phyloP scores from a whole-genome alignment of 2,113 vertebrate genomes.

The Echinops telfairi region DNA sequence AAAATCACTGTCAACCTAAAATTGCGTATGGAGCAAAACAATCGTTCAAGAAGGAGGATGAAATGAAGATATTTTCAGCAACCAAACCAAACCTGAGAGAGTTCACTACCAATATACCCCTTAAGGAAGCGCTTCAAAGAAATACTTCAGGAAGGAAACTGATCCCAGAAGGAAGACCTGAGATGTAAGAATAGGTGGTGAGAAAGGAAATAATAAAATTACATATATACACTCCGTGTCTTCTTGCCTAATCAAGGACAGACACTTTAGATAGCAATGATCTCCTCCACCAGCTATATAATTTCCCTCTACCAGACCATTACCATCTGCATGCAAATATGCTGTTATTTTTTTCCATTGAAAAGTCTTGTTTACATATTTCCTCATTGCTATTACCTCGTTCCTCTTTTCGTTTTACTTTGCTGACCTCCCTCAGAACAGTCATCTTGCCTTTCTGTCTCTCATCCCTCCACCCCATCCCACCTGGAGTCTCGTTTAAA shows the following conservation, averaged over 20 bases:
- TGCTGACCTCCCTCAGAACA: not conserved
- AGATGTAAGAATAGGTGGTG: no score
- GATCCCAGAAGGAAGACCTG: not conserved
- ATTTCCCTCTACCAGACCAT: not conserved
- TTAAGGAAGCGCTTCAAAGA: not conserved
- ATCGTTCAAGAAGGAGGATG: not conserved
- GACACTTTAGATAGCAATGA: not conserved
- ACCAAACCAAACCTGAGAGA: not conserved
- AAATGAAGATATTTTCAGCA: constrained; percentile 58
- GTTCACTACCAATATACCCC: not conserved
- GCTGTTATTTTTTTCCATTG: not conserved
- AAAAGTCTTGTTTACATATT: not conserved
- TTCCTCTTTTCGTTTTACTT: not conserved
- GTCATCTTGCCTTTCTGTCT: no score
- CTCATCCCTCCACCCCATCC: not conserved
- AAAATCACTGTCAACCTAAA: constrained; percentile 1
- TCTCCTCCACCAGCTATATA: not conserved
- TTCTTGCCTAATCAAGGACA: not conserved
- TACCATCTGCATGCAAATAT: not conserved
- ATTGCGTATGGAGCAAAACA: not conserved
- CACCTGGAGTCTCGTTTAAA: not conserved
- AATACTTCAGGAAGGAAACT: not conserved
- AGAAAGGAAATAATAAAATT: not conserved
- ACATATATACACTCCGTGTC: not conserved
- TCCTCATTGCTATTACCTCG: not conserved